Evolutionary conservation across 2,888 invertebrate genomes (phyloP).

Genomic region (Punctoribates punctum): DNA sequence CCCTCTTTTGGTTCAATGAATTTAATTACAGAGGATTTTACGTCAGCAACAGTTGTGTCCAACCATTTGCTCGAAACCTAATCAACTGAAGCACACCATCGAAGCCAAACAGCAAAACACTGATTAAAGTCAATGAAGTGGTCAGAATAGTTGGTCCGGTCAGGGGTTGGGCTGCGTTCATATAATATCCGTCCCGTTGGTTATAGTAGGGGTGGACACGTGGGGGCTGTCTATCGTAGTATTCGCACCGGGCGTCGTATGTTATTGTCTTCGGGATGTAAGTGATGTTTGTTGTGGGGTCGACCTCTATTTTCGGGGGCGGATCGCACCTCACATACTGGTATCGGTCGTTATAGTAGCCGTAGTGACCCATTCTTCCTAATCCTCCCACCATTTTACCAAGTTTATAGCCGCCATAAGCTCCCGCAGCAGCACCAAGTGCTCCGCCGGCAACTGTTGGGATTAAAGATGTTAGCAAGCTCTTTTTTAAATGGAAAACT

Average conservation of each 20-base stretch:
- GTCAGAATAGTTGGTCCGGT: background rate
- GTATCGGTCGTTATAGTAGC: slow-evolving; percentile 24
- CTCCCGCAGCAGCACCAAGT: slow-evolving; percentile 35
- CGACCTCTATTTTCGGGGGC: slow-evolving; percentile 33
- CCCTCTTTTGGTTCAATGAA: no score
- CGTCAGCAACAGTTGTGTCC: no score
- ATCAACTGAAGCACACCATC: no score
- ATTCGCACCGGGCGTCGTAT: slow-evolving; percentile 34
- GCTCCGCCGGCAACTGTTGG: slow-evolving; percentile 25
- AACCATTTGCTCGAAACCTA: no score
- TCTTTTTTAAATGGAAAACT: background rate
- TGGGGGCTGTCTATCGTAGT: slow-evolving; percentile 35
- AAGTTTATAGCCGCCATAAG: slow-evolving; percentile 40
- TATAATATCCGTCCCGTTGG: background rate
- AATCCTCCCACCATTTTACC: slow-evolving; percentile 37
- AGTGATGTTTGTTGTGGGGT: slow-evolving; percentile 34
- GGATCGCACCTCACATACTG: slow-evolving; percentile 37
- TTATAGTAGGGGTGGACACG: background rate
- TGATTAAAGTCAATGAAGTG: background rate
- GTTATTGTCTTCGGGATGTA: slow-evolving; percentile 32
- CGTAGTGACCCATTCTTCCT: slow-evolving; percentile 37
- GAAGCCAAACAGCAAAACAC: no score
- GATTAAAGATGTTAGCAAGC: background rate
- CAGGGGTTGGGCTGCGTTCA: no score
- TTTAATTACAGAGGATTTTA: no score